These are phyloP conservation scores for Pseudomyrmex concolor DNA, from an alignment of 1,140 invertebrate genomes.

Conservation along the genomic window DNA sequence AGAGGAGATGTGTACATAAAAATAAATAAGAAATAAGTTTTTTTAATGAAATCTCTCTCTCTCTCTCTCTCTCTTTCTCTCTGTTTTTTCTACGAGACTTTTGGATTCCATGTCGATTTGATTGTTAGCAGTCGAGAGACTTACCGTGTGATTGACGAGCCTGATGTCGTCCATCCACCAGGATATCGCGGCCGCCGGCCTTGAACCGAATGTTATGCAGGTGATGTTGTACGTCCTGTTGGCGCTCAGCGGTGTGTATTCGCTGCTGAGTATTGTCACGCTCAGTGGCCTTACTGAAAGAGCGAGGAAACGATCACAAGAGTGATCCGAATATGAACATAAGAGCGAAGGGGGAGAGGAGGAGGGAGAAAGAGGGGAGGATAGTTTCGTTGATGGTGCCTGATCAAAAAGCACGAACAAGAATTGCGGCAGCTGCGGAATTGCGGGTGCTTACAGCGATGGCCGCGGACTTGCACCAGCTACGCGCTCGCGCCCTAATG, in stretches of 20 bases:
- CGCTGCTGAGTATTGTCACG: conserved; percentile 91
- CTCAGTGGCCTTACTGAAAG: conserved; percentile 90
- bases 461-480: conserved; percentile 45
- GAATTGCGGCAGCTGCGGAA: conserved; percentile 53
- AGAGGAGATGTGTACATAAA: too few species aligned
- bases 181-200: conserved; percentile 91
- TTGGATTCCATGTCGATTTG: background rate
- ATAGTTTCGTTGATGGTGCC: conserved; percentile 37
- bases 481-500: conserved; percentile 63
- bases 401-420: conserved; percentile 60
- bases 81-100: too few species aligned
- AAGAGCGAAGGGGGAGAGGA: too few species aligned
- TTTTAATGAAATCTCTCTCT: too few species aligned
- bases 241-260: conserved; percentile 91
- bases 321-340: background rate
- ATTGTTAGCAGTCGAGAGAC: conserved; percentile 26
- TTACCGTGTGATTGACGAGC: conserved; percentile 87
- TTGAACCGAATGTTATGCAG: conserved; percentile 92
- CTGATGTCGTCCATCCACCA: conserved; percentile 92
- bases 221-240: conserved; percentile 91
- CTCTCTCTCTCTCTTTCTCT: too few species aligned
- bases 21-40: too few species aligned
- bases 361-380: too few species aligned
- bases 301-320: conserved; percentile 30
- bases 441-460: conserved; percentile 48